Evolutionary conservation across 2,888 invertebrate genomes (phyloP), one percentile per base, ranked within the genome.

Genomic region (Melipona beecheii): DNA sequence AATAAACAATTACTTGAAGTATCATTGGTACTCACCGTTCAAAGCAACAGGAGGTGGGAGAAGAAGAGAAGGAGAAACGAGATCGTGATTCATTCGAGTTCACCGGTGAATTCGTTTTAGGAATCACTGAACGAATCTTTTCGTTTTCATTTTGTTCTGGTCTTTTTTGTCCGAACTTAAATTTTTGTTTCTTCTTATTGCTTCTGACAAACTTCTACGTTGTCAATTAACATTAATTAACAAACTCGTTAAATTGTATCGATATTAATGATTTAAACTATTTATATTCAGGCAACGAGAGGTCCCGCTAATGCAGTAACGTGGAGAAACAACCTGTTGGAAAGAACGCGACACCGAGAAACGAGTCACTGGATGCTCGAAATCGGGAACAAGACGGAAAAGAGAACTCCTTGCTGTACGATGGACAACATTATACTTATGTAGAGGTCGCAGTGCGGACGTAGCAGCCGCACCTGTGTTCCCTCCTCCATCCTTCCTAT

Each of bases 381-480:
- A 81, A 78, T 21, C 56, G 73, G 70, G 65, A 72, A 75, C 50
- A 73, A 73, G 19, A 58, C 73, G 27, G 75, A 73, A 81, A 75
- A 70, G 73, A 64, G 65, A 43, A 66, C 73, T 76, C 80, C 81
- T 76, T 66, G 72, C 76, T 58, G 64, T 73, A 66, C 79, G 82
- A 76, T 84, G 81, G 86, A 91, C 83, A 81, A 86, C 88, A 90
- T 89, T 90, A 83, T 62, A 76, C 85, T 85, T 88, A 43, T 43
- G 43, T 9, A 89, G 89, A 88, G 77, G 91, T 31, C 31, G 31
- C 87, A 86, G 89, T 87, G 85, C 89, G 91, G 90, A 86, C 87
- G 83, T 83, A 77, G 75, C 84, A 72, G 89, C 92, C 92, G 91
- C 92, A 93, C 92, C 92, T 93, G 92, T 89, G 81, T 78, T 82